phyloP scores from a whole-genome alignment of 2,113 vertebrate genomes.

The Martes martes region DNA sequence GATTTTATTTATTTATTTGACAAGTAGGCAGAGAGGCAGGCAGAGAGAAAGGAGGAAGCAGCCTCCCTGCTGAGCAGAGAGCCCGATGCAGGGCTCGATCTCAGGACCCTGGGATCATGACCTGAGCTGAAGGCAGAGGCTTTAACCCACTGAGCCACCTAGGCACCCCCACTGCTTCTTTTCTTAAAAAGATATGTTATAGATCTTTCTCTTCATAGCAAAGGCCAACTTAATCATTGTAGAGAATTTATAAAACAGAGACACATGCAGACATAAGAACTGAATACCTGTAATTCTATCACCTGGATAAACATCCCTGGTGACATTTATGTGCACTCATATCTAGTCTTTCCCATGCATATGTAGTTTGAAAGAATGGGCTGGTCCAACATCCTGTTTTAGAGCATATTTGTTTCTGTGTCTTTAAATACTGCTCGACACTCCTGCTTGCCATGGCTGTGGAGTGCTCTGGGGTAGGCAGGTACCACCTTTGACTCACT shows the following conservation, averaged over 20 bases:
- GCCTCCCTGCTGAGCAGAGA: too few species aligned
- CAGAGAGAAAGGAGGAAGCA: too few species aligned
- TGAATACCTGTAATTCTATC: background rate
- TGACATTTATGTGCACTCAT: background rate
- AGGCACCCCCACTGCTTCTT: background rate
- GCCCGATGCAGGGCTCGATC: too few species aligned
- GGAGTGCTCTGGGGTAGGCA: background rate
- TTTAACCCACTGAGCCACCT: too few species aligned
- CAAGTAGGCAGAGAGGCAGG: too few species aligned
- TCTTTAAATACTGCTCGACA: background rate
- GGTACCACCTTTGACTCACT: background rate
- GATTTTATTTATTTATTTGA: too few species aligned
- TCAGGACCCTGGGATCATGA: too few species aligned
- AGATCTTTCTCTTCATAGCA: background rate
- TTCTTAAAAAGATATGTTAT: background rate
- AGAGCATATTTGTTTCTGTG: background rate
- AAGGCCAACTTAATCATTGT: background rate
- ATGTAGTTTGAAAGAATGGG: background rate
- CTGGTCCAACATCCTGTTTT: background rate
- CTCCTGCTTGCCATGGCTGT: background rate
- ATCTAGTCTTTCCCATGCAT: background rate
- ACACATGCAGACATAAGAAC: background rate
- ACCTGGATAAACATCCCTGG: background rate
- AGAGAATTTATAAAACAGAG: conserved; percentile 38
- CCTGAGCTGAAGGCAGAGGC: too few species aligned